Percentiles rank a stretch among this genome's conserved stretches.
These are phyloP conservation scores for Lomographa bimaculata DNA, from an alignment of 2,888 invertebrate species.

Conservation along the genomic window DNA sequence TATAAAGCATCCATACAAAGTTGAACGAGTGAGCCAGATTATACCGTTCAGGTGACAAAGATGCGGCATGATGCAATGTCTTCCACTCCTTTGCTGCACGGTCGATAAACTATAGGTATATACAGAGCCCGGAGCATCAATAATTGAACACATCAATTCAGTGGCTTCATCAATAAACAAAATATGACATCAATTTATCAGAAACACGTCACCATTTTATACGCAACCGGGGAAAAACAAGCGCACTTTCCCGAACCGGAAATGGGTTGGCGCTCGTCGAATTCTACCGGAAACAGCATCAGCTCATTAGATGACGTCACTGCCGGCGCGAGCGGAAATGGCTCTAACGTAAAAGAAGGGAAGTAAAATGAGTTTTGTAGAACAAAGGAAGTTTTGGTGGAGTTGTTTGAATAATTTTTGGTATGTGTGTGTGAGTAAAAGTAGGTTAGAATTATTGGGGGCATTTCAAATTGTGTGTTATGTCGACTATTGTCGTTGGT, in stretches of 20 bases:
- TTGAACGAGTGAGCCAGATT: too few species aligned
- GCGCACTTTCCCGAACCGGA: conserved; percentile 23
- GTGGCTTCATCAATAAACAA: too few species aligned
- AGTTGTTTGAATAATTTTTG: conserved; percentile 1
- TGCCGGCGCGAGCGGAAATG: conserved; percentile 27
- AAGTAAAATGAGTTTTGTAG: conserved; percentile 12
- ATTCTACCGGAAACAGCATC: conserved; percentile 30
- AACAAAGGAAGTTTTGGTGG: not conserved
- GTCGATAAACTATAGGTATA: too few species aligned
- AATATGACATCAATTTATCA: too few species aligned
- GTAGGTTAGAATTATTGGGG: not conserved
- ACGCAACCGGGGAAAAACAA: conserved; percentile 13
- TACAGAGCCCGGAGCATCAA: too few species aligned
- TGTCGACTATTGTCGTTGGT: too few species aligned
- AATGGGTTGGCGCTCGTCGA: conserved; percentile 22
- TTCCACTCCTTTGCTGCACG: too few species aligned
- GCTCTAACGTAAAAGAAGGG: conserved; percentile 21
- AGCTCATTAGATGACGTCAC: conserved; percentile 35
- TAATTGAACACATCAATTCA: too few species aligned
- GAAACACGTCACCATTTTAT: not conserved
- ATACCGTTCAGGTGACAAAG: too few species aligned
- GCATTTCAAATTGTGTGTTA: too few species aligned
- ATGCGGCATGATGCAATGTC: too few species aligned
- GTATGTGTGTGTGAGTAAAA: not conserved
- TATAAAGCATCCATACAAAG: too few species aligned